phyloP scores from a whole-genome alignment of 2,888 invertebrate species.

The Ryuthela nishihirai region DNA sequence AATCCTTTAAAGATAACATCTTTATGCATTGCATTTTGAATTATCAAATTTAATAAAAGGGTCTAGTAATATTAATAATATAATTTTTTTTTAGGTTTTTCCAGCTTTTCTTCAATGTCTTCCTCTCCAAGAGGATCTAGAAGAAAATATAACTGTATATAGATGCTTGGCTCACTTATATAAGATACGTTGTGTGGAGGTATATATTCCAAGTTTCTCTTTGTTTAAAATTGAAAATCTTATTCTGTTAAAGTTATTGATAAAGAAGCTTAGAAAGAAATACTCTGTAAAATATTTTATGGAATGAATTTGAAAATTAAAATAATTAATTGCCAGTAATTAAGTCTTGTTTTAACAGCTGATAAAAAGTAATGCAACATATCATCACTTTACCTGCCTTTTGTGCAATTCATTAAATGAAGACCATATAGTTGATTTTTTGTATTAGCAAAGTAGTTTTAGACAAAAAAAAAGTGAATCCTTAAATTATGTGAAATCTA shows the following conservation, averaged over 20 bases:
- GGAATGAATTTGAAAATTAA: not conserved
- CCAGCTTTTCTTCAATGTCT: conserved; percentile 66
- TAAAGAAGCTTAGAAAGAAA: not conserved
- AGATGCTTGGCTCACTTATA: conserved; percentile 63
- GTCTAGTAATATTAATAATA: not conserved
- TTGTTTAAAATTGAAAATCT: not conserved
- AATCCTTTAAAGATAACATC: too few species aligned
- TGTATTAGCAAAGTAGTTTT: too few species aligned
- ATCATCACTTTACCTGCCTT: too few species aligned
- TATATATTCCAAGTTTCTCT: not conserved
- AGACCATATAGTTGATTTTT: too few species aligned
- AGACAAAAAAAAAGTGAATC: too few species aligned
- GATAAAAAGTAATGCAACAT: too few species aligned
- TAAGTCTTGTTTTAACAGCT: not conserved
- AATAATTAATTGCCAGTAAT: not conserved
- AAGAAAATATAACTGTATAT: conserved; percentile 67
- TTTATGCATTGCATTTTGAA: too few species aligned
- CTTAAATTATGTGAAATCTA: too few species aligned
- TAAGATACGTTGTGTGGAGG: conserved; percentile 10
- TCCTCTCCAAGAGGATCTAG: conserved; percentile 68
- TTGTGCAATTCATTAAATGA: too few species aligned
- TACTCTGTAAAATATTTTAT: not conserved
- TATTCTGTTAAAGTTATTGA: not conserved
- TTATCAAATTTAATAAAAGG: not conserved
- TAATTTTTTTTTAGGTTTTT: conserved; percentile 57